A percentile compares a stretch with the other conserved stretches of the same genome.
Conservation (phyloP, 2,888 invertebrate species). For the Lymantria dispar region DNA sequence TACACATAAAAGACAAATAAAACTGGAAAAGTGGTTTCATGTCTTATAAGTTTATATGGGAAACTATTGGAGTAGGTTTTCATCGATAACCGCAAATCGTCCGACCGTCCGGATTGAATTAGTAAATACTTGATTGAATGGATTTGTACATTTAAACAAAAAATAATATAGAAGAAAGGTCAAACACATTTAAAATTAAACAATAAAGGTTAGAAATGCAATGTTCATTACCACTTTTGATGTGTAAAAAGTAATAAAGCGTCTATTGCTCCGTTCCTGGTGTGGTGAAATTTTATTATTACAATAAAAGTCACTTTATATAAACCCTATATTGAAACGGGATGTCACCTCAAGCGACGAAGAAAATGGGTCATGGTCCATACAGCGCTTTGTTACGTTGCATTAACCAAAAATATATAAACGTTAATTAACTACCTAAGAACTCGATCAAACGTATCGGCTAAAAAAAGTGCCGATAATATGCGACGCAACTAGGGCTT, state of each 20-base stretch:
- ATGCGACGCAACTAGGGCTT: too few species aligned
- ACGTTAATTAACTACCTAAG: background rate
- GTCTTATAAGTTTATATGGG: too few species aligned
- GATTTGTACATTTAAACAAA: too few species aligned
- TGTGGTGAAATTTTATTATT: slow-evolving; percentile 44
- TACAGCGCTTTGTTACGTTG: slow-evolving; percentile 40
- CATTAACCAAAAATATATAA: slow-evolving; percentile 14
- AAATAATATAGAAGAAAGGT: too few species aligned
- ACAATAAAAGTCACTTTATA: slow-evolving; percentile 48
- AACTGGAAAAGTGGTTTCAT: too few species aligned
- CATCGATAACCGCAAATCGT: too few species aligned
- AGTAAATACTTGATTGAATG: too few species aligned
- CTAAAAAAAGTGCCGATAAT: background rate
- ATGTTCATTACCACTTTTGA: slow-evolving; percentile 17
- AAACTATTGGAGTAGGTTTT: too few species aligned
- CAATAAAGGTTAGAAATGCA: too few species aligned
- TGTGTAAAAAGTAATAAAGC: slow-evolving; percentile 37
- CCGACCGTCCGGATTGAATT: too few species aligned
- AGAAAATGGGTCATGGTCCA: slow-evolving; percentile 69
- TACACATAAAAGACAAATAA: too few species aligned
- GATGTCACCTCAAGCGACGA: slow-evolving; percentile 46
- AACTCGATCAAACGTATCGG: background rate
- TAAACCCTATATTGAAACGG: slow-evolving; percentile 48
- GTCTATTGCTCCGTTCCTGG: slow-evolving; percentile 20
- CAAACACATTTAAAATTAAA: too few species aligned